Conservation (phyloP, 2,113 vertebrate genomes). For the Callionymus lyra region DNA sequence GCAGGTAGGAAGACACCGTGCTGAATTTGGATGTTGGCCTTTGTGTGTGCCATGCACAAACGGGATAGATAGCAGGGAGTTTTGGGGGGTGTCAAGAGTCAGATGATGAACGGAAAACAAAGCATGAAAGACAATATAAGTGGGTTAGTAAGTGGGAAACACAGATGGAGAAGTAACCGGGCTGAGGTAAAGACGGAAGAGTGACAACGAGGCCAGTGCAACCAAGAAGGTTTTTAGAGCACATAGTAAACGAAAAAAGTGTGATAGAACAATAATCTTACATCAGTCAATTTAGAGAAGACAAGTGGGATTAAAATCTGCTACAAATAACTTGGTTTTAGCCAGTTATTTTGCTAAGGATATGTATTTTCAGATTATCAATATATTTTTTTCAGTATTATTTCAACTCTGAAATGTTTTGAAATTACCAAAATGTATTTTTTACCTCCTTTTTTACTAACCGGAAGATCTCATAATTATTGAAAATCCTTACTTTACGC, state of each 20-base stretch:
- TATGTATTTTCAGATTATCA: no score
- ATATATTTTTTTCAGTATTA: no score
- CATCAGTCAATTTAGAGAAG: no score
- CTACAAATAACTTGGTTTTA: no score
- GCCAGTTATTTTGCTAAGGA: no score
- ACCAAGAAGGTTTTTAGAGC: constrained; percentile 2
- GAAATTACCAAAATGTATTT: no score
- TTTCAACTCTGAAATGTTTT: no score
- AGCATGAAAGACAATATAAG: constrained; percentile 28
- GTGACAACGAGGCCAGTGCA: constrained; percentile 41
- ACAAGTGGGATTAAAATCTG: no score
- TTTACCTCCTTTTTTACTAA: no score
- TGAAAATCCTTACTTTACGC: no score
- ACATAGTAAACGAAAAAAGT: background rate
- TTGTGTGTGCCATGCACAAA: constrained; percentile 20
- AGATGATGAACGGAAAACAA: constrained; percentile 37
- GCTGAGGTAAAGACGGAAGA: background rate
- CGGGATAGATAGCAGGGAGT: constrained; percentile 10
- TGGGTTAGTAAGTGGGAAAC: background rate
- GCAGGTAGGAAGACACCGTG: constrained; percentile 24
- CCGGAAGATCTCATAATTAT: no score
- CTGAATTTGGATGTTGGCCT: constrained; percentile 50
- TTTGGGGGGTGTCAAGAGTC: constrained; percentile 34
- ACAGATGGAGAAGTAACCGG: constrained; percentile 9
- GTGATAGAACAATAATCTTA: background rate